Evolutionary conservation across 1,140 invertebrate genomes (phyloP).

Genomic region (Apocrypta bakeri): DNA sequence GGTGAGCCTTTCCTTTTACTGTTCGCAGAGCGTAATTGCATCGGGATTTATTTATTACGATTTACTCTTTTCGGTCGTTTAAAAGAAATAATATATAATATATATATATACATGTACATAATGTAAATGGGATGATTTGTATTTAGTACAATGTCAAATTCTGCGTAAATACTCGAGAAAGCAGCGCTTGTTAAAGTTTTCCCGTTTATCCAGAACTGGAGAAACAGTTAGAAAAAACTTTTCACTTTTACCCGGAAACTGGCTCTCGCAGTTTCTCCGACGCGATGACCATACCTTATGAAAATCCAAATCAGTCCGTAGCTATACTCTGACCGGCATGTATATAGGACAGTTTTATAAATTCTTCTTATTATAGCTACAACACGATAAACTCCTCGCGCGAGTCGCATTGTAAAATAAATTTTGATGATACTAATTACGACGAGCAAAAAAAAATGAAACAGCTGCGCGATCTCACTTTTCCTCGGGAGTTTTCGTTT

Average conservation of each 20-base stretch:
- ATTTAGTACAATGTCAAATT: no score
- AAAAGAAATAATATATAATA: no score
- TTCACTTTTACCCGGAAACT: conserved; percentile 21
- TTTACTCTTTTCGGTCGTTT: no score
- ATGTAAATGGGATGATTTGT: no score
- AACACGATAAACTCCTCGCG: not conserved
- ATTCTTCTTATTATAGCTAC: not conserved
- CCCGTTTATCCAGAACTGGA: not conserved
- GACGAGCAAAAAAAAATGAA: no score
- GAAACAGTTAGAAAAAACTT: not conserved
- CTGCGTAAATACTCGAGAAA: not conserved
- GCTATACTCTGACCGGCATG: not conserved
- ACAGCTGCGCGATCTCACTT: not conserved
- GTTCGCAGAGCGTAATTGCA: not conserved
- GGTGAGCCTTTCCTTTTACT: not conserved
- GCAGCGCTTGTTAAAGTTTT: not conserved
- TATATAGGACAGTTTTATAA: not conserved
- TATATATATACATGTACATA: no score
- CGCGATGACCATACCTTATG: not conserved
- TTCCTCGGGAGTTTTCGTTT: not conserved
- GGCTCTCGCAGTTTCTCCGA: not conserved
- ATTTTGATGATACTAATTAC: no score
- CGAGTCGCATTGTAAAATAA: no score
- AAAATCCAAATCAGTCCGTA: not conserved
- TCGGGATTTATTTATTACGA: not conserved